Percentiles rank a stretch among this genome's conserved stretches.
Conservation (phyloP, 2,888 invertebrate species). For the Periphyllus acericola region DNA sequence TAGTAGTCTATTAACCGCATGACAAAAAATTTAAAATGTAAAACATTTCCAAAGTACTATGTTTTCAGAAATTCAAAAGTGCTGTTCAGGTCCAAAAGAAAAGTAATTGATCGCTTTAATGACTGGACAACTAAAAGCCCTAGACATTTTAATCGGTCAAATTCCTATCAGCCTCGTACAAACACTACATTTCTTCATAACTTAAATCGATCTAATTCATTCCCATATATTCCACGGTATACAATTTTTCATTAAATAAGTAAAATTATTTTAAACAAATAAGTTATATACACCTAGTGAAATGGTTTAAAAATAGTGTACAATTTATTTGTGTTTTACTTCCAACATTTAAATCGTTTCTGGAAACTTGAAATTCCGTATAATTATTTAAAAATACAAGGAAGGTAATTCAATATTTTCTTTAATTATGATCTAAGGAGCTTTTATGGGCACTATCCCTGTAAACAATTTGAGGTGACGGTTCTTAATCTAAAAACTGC, state of each 20-base stretch:
- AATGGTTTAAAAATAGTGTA: not conserved
- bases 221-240: conserved; percentile 51
- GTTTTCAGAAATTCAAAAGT: conserved; percentile 46
- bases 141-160: conserved; percentile 32
- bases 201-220: conserved; percentile 51
- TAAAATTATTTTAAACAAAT: not conserved
- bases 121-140: conserved; percentile 33
- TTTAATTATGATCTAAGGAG: too few species aligned
- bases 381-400: too few species aligned
- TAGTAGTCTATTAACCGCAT: conserved; percentile 34
- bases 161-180: conserved; percentile 30
- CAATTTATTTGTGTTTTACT: too few species aligned
- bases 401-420: too few species aligned
- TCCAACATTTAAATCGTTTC: too few species aligned
- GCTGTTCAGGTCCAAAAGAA: conserved; percentile 42
- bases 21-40: conserved; percentile 2
- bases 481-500: too few species aligned
- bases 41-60: conserved; percentile 31
- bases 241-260: conserved; percentile 30
- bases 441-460: too few species aligned
- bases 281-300: not conserved
- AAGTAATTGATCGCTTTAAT: not conserved
- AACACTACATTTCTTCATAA: conserved; percentile 15
- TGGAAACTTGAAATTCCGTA: too few species aligned
- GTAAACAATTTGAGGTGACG: too few species aligned